These are phyloP conservation scores for Potorous gilbertii DNA, from an alignment of 2,797 vertebrate genomes.

Conservation along the genomic window DNA sequence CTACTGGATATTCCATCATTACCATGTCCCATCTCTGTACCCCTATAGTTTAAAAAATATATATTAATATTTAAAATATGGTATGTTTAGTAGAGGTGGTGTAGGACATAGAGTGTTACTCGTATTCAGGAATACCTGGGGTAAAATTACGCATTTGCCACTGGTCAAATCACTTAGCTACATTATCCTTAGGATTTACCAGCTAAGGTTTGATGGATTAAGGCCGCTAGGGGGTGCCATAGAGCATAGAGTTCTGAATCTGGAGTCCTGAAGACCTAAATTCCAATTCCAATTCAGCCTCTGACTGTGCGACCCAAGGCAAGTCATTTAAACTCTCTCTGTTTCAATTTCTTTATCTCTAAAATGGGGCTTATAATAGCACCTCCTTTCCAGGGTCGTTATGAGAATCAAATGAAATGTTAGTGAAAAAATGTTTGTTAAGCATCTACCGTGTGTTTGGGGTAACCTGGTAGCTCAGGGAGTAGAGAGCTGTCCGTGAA, in stretches of 20 bases:
- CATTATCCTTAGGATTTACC: neutral
- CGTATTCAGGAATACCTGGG: neutral
- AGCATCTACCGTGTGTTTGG: neutral
- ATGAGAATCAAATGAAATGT: conserved; percentile 60
- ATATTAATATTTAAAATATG: neutral
- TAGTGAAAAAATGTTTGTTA: neutral
- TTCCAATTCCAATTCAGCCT: neutral
- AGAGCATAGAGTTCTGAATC: neutral
- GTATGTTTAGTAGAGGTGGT: neutral
- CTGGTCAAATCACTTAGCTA: neutral
- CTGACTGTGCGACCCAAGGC: neutral
- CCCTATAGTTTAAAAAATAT: neutral
- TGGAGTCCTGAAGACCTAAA: neutral
- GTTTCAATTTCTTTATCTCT: conserved; percentile 16
- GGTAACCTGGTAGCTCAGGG: neutral
- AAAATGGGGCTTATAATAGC: conserved; percentile 34
- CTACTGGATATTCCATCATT: neutral
- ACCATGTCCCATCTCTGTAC: neutral
- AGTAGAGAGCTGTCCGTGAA: neutral
- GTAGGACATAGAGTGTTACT: neutral
- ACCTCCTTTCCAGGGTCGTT: conserved; percentile 35
- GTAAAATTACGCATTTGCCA: neutral
- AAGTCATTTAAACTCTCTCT: conserved; percentile 28
- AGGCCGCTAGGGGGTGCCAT: neutral
- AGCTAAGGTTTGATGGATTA: neutral